phyloP scores from a whole-genome alignment of 1,140 invertebrate genomes.

The Penaeus chinensis region DNA sequence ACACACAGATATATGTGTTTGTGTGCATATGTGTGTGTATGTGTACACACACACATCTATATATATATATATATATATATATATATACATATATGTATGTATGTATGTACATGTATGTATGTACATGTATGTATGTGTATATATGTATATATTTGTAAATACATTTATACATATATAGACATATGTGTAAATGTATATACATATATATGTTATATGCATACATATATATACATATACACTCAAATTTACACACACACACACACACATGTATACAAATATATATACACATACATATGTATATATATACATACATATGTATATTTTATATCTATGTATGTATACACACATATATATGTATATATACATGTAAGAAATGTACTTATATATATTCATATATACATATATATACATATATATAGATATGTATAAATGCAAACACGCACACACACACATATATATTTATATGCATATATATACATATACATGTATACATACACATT shows the following conservation, averaged over 20 bases:
- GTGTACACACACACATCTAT: no score
- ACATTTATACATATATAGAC: no score
- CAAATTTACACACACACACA: no score
- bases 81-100: background rate
- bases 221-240: no score
- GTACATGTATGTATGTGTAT: background rate
- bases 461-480: background rate
- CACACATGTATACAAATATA: no score
- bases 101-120: background rate
- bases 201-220: no score
- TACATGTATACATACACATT: background rate
- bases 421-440: slow-evolving; percentile 2
- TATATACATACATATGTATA: background rate
- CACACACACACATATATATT: background rate
- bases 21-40: no score
- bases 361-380: no score
- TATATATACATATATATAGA: background rate
- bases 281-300: background rate
- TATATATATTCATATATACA: slow-evolving; percentile 15
- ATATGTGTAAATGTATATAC: no score
- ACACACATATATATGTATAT: slow-evolving; percentile 10
- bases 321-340: no score
- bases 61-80: background rate
- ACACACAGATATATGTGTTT: no score
- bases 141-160: slow-evolving; percentile 6